phyloP scores from a whole-genome alignment of 2,797 vertebrate species.

The Artibeus lituratus region DNA sequence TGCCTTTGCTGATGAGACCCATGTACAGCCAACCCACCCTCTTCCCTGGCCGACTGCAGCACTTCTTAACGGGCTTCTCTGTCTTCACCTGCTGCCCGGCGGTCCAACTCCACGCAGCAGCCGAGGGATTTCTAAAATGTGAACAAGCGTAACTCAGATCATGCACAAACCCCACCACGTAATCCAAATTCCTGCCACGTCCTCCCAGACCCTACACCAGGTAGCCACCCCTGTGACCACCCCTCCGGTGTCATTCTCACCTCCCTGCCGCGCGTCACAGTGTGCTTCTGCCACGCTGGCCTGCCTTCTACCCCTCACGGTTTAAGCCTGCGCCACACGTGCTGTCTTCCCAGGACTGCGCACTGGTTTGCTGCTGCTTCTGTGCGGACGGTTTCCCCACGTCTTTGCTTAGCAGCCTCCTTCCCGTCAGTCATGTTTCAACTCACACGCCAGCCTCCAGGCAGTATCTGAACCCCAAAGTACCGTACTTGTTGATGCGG shows the following conservation, averaged over 20 bases:
- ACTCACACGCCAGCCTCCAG: not conserved
- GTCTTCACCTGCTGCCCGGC: not conserved
- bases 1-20: not conserved
- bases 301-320: not conserved
- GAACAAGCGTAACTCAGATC: not conserved
- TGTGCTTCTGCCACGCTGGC: not conserved
- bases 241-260: not conserved
- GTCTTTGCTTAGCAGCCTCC: not conserved
- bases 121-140: not conserved
- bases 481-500: not conserved
- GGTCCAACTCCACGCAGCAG: not conserved
- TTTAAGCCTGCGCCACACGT: not conserved
- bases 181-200: not conserved
- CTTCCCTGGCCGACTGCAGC: not conserved
- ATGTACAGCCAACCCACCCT: not conserved
- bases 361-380: not conserved
- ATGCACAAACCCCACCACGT: not conserved
- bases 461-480: not conserved
- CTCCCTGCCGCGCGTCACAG: not conserved
- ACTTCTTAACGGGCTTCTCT: not conserved
- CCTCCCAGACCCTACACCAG: not conserved
- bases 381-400: not conserved
- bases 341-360: not conserved
- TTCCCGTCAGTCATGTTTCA: not conserved
- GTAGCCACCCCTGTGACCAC: not conserved